phyloP scores from a whole-genome alignment of 37 sponge, comb jelly and placozoan species.

The Spongilla lacustris region DNA sequence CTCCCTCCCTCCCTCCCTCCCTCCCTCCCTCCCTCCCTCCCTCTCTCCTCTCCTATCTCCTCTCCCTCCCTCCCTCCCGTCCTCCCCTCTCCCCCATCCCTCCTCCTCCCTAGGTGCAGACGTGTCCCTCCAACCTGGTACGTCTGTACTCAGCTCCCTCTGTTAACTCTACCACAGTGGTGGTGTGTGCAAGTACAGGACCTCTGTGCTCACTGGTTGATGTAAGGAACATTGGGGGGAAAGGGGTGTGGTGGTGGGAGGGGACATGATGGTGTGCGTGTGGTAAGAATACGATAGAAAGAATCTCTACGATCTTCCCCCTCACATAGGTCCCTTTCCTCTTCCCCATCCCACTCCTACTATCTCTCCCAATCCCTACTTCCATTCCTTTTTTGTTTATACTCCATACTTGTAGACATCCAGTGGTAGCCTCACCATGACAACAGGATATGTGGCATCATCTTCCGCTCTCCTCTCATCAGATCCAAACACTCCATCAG shows the following conservation, averaged over 20 bases:
- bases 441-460: background rate
- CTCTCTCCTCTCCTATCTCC: background rate
- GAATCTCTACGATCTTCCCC: too few species aligned
- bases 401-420: background rate
- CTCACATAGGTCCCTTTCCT: too few species aligned
- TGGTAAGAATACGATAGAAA: too few species aligned
- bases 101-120: background rate
- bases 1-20: background rate
- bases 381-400: too few species aligned
- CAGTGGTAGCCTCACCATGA: background rate
- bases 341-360: too few species aligned
- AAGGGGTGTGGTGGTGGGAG: too few species aligned
- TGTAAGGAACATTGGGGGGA: background rate
- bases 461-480: background rate
- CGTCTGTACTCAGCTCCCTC: background rate
- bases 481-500: background rate
- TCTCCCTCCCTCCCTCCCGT: background rate
- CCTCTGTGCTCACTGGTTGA: background rate
- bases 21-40: slow-evolving; percentile 9
- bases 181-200: background rate
- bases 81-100: background rate
- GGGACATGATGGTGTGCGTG: too few species aligned
- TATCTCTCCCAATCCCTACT: too few species aligned
- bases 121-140: background rate
- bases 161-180: background rate